Percentiles rank a stretch among this genome's conserved stretches.
These are phyloP conservation scores for Leptonema lineaticorne DNA, from an alignment of 1,140 invertebrate genomes.

Conservation along the genomic window DNA sequence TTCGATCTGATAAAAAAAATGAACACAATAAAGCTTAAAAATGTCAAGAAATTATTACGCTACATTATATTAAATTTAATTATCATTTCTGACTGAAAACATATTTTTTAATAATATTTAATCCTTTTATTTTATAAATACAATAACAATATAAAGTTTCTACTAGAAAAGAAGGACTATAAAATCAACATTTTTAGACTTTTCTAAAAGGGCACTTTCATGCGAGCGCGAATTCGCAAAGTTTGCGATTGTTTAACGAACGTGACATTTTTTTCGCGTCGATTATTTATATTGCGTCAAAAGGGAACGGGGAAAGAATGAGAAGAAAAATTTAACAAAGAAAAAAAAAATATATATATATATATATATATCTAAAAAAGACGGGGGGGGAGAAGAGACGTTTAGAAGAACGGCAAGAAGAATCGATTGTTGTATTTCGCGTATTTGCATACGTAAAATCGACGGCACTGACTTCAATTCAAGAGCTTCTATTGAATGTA, in stretches of 20 bases:
- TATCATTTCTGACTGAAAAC: background rate
- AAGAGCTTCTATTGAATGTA: slow-evolving; percentile 10
- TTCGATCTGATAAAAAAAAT: too few relatives aligned
- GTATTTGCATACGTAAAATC: background rate
- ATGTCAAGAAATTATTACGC: background rate
- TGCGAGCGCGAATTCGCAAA: slow-evolving; percentile 2
- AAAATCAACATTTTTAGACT: too few relatives aligned
- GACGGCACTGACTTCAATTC: slow-evolving; percentile 2
- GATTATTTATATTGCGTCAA: background rate
- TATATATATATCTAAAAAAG: too few relatives aligned
- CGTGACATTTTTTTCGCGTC: slow-evolving; percentile 3
- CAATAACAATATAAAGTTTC: too few relatives aligned
- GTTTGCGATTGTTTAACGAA: slow-evolving; percentile 13
- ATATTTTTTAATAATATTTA: too few relatives aligned
- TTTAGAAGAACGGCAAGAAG: background rate
- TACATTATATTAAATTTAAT: background rate
- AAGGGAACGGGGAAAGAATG: too few relatives aligned
- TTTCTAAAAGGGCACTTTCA: background rate
- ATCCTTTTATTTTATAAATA: too few relatives aligned
- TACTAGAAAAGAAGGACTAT: too few relatives aligned
- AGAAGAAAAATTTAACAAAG: too few relatives aligned
- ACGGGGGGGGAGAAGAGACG: too few relatives aligned
- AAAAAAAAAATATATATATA: too few relatives aligned
- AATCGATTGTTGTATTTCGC: background rate
- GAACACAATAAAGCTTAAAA: too few relatives aligned